Base-by-base conservation (phyloP, 2,797 vertebrate species). In the Buphagus erythrorhynchus region DNA sequence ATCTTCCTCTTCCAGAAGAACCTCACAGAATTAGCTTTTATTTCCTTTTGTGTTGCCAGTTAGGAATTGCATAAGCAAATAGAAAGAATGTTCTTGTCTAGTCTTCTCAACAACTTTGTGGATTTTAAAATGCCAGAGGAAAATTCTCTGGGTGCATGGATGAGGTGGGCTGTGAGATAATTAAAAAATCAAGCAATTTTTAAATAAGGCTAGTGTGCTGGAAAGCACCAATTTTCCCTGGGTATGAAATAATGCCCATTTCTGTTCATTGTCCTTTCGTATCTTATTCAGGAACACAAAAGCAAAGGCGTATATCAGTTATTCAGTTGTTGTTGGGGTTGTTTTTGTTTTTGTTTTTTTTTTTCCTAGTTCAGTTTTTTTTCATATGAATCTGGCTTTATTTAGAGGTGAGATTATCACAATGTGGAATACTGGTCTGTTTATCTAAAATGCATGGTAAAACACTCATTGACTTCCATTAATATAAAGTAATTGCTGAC, bases 61-160 rank as follows among this genome's bases (percentile, higher is more conserved):
- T 72, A 22, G 46, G 49, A 71, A 79, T 19, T 22, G 43, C 22
- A 77, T 9, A 76, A 69, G 18, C 49, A 74, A 69, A 19, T 8
- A 61, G 33, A 71, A 79, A 75, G 28, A 82, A 19, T 4, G 2
- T 31, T 69, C 42, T 75, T 67, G 45, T 67, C 71, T 65, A 45
- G 42, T 16, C 48, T 31, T 76, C 11, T 52, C 18, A 69, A 76
- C 26, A 52, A 55, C 58, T 78, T 78, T 11, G 76, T 24, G 68
- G 49, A 66, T 82, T 94, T 82, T 55, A 94, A 92, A 91, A 74
- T 43, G 48, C 31, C 78, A 89, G 38, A 85, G 58, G 59, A 86
- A 94, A 93, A 43, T 13, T 71, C 91, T 95, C 42, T 77, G 79
- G 42, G 71, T 93, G 69, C 52, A 80, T 72, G 91, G 90, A 95